Evolutionary conservation across 2,888 invertebrate species (phyloP).

Genomic region (Synanthedon andrenaeformis): DNA sequence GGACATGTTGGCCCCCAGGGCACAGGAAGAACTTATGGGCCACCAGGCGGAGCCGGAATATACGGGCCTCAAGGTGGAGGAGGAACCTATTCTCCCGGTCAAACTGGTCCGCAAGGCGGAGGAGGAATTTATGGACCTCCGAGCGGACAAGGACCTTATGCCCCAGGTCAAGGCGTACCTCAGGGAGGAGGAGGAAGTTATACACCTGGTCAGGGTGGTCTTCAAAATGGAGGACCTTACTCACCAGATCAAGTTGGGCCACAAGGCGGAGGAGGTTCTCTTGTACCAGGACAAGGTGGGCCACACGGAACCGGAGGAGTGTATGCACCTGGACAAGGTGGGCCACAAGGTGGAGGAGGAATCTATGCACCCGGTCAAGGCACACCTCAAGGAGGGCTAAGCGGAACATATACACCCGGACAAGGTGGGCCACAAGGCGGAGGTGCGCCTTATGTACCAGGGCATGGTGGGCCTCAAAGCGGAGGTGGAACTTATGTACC

Average conservation of each 20-base stretch:
- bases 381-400: constrained; percentile 1
- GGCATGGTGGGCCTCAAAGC: constrained; percentile 2
- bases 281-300: constrained; percentile 10
- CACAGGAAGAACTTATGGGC: neutral
- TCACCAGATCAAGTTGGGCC: constrained; percentile 6
- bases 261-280: constrained; percentile 7
- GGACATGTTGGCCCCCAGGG: neutral
- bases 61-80: constrained; percentile 1
- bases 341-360: constrained; percentile 3
- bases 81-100: constrained; percentile 1
- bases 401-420: constrained; percentile 8
- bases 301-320: constrained; percentile 5
- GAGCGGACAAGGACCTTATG: constrained; percentile 4
- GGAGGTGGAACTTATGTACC: constrained; percentile 6
- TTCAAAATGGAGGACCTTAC: constrained; percentile 5
- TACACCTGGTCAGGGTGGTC: constrained; percentile 8
- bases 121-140: constrained; percentile 1
- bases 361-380: constrained; percentile 1
- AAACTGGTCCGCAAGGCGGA: constrained; percentile 4
- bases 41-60: constrained; percentile 1
- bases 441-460: constrained; percentile 1
- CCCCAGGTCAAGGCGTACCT: constrained; percentile 1
- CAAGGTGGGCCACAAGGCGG: constrained; percentile 5
- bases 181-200: constrained; percentile 5
- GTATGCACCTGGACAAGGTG: constrained; percentile 1